phyloP scores from a whole-genome alignment of 2,888 invertebrate genomes.

The Aphidoletes aphidimyza region DNA sequence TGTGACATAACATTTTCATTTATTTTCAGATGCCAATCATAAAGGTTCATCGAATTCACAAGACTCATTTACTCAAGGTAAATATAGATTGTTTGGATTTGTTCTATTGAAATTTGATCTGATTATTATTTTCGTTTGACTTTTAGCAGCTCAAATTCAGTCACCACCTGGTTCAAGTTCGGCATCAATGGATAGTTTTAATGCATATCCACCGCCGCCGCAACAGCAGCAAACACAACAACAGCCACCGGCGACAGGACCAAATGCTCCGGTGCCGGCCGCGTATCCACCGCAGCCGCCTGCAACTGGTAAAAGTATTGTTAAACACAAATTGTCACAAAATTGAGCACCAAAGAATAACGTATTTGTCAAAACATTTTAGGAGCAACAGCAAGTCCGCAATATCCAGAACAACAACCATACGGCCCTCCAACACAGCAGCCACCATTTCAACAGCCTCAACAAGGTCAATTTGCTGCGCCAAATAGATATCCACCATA shows the following conservation, averaged over 20 bases:
- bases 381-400: slow-evolving; percentile 65
- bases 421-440: slow-evolving; percentile 73
- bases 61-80: slow-evolving; percentile 81
- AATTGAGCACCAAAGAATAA: no score
- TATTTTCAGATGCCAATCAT: slow-evolving; percentile 19
- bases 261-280: background rate
- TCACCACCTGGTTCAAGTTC: slow-evolving; percentile 75
- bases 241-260: slow-evolving; percentile 65
- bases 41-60: slow-evolving; percentile 88
- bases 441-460: slow-evolving; percentile 70
- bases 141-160: slow-evolving; percentile 47
- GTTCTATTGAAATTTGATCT: background rate
- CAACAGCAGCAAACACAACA: slow-evolving; percentile 75
- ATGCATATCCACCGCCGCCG: slow-evolving; percentile 73
- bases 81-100: background rate
- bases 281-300: slow-evolving; percentile 19
- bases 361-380: slow-evolving; percentile 54
- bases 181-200: slow-evolving; percentile 85
- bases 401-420: slow-evolving; percentile 75
- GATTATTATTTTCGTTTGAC: background rate
- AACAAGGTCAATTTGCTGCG: slow-evolving; percentile 71
- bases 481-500: slow-evolving; percentile 83
- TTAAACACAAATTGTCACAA: no score
- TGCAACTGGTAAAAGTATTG: background rate
- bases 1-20: background rate